phyloP scores from a whole-genome alignment of 1,140 invertebrate genomes.

The Sycophaga agraensis region DNA sequence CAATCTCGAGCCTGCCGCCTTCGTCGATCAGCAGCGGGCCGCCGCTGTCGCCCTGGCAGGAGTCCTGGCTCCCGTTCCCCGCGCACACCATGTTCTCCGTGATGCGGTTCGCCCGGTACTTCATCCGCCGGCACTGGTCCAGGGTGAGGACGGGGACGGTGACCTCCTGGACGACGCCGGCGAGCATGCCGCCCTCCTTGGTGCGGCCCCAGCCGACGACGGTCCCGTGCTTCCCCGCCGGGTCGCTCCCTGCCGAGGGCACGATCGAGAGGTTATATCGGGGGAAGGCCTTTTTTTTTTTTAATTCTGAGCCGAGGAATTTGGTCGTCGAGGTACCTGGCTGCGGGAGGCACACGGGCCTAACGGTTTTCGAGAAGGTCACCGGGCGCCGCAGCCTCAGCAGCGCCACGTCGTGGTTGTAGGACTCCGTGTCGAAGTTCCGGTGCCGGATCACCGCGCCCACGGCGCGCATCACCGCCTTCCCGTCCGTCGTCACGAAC shows the following conservation, averaged over 20 bases:
- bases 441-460: constrained; percentile 75
- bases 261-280: too few species aligned
- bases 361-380: constrained; percentile 74
- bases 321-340: constrained; percentile 37
- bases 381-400: constrained; percentile 76
- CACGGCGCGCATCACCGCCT: constrained; percentile 76
- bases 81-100: constrained; percentile 81
- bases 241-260: constrained; percentile 61
- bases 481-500: constrained; percentile 72
- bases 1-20: constrained; percentile 72
- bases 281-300: neutral
- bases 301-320: neutral
- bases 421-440: constrained; percentile 79
- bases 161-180: constrained; percentile 78
- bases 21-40: constrained; percentile 74
- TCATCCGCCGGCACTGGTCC: constrained; percentile 75
- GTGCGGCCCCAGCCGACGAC: constrained; percentile 85
- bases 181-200: constrained; percentile 76
- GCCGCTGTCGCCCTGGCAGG: constrained; percentile 83
- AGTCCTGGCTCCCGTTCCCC: constrained; percentile 76
- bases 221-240: constrained; percentile 71
- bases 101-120: constrained; percentile 77
- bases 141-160: constrained; percentile 80
- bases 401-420: constrained; percentile 85
- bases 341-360: constrained; percentile 76